Evolutionary conservation across 2,888 invertebrate species (phyloP).

Genomic region (Hirtodrosophila confusa): DNA sequence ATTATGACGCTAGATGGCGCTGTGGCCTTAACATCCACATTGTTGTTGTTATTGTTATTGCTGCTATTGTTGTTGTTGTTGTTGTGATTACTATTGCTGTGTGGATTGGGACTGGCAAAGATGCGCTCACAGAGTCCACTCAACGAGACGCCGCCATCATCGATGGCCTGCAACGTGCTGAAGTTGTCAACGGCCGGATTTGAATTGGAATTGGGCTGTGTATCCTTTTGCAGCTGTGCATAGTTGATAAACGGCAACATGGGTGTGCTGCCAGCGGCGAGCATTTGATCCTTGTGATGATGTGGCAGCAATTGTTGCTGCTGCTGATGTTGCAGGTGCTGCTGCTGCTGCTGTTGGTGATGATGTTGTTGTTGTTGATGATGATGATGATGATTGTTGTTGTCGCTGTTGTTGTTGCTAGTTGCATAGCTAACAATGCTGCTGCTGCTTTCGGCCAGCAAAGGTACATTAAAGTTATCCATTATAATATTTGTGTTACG

Average conservation of each 20-base stretch:
- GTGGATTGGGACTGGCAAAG: slow-evolving; percentile 66
- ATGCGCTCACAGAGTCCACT: slow-evolving; percentile 73
- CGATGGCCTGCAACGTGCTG: slow-evolving; percentile 57
- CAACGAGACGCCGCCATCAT: slow-evolving; percentile 63
- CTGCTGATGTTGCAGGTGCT: slow-evolving; percentile 43
- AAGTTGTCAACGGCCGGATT: slow-evolving; percentile 44
- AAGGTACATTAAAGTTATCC: slow-evolving; percentile 76
- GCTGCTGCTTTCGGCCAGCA: slow-evolving; percentile 65
- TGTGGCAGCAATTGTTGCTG: slow-evolving; percentile 50
- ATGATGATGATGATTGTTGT: slow-evolving; percentile 35
- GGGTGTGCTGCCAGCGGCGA: slow-evolving; percentile 75
- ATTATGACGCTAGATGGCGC: slow-evolving; percentile 45
- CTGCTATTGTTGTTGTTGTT: slow-evolving; percentile 41
- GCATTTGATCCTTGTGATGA: slow-evolving; percentile 81
- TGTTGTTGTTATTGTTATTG: slow-evolving; percentile 32
- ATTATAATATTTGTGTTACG: slow-evolving; percentile 38
- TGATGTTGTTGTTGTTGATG: slow-evolving; percentile 39
- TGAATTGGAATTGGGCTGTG: slow-evolving; percentile 37
- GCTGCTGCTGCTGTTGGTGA: slow-evolving; percentile 33
- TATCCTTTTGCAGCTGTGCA: slow-evolving; percentile 58
- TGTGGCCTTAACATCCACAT: slow-evolving; percentile 46
- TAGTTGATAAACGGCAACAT: slow-evolving; percentile 58
- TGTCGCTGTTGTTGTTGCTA: slow-evolving; percentile 32
- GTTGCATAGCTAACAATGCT: slow-evolving; percentile 45
- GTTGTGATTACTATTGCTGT: slow-evolving; percentile 47